Conservation (phyloP, 1,140 invertebrate species). For the Propsilocerus akamusi region DNA sequence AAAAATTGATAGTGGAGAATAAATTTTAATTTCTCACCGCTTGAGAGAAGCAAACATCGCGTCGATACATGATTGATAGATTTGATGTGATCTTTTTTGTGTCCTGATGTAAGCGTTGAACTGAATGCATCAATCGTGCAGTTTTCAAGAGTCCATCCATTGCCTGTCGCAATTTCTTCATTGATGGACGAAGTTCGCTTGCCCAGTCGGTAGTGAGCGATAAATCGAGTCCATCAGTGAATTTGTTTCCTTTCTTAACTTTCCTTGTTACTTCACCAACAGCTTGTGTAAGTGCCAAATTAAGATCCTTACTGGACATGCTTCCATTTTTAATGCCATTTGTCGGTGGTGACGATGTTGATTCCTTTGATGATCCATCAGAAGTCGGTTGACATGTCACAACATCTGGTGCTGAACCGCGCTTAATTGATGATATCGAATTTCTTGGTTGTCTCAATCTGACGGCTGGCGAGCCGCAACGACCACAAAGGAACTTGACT, state of each 20-base stretch:
- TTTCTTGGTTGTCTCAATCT: conserved; percentile 30
- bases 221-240: conserved; percentile 48
- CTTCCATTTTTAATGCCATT: conserved; percentile 10
- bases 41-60: conserved; percentile 86
- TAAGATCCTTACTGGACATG: conserved; percentile 12
- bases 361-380: conserved; percentile 16
- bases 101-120: conserved; percentile 65
- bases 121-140: conserved; percentile 67
- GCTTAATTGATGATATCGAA: conserved; percentile 18
- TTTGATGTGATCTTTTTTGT: conserved; percentile 32
- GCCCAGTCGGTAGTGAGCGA: conserved; percentile 42
- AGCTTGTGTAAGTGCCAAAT: conserved; percentile 23
- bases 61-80: conserved; percentile 35
- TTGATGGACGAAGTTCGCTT: conserved; percentile 54
- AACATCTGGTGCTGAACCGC: conserved; percentile 15
- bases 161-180: conserved; percentile 60
- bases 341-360: conserved; percentile 11
- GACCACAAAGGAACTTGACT: conserved; percentile 53
- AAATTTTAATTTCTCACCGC: conserved; percentile 38
- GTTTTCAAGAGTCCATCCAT: conserved; percentile 69
- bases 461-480: conserved; percentile 50
- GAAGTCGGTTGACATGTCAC: conserved; percentile 26
- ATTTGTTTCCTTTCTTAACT: conserved; percentile 41
- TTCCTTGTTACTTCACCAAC: conserved; percentile 16
- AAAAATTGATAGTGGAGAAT: not conserved